phyloP scores from a whole-genome alignment of 1,140 invertebrate genomes.

The Chelonus insularis region DNA sequence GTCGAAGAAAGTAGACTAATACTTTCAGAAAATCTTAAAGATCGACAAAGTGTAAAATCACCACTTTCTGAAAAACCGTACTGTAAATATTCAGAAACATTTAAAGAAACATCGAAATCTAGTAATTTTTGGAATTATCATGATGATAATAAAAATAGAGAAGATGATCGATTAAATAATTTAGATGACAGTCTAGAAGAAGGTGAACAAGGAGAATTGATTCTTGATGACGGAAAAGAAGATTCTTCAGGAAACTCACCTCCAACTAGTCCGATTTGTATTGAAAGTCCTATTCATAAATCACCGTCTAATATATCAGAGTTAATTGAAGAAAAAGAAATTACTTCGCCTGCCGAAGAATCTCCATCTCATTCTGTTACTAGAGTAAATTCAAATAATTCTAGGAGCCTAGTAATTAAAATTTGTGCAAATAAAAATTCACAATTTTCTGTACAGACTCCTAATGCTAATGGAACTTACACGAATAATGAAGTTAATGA shows the following conservation, averaged over 20 bases:
- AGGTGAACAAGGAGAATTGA: constrained; percentile 7
- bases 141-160: background rate
- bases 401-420: constrained; percentile 56
- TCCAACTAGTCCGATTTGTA: background rate
- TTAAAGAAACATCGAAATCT: constrained; percentile 7
- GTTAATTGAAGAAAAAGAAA: background rate
- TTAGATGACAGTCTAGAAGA: background rate
- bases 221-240: constrained; percentile 13
- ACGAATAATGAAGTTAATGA: constrained; percentile 30
- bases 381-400: constrained; percentile 43
- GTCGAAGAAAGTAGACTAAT: background rate
- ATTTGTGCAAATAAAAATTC: constrained; percentile 57
- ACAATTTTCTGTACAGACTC: constrained; percentile 47
- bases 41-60: background rate
- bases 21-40: background rate
- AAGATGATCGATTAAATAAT: background rate
- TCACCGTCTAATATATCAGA: background rate
- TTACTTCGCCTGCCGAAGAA: constrained; percentile 26
- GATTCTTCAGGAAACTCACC: background rate
- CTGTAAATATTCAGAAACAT: constrained; percentile 6
- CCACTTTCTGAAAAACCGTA: background rate
- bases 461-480: constrained; percentile 25
- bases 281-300: background rate
- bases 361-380: constrained; percentile 42
- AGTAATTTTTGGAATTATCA: constrained; percentile 13